A percentile compares a stretch with the other conserved stretches of the same genome.
These are phyloP conservation scores for Tonatia bakeri DNA, from an alignment of 2,113 vertebrate species.

Conservation along the genomic window DNA sequence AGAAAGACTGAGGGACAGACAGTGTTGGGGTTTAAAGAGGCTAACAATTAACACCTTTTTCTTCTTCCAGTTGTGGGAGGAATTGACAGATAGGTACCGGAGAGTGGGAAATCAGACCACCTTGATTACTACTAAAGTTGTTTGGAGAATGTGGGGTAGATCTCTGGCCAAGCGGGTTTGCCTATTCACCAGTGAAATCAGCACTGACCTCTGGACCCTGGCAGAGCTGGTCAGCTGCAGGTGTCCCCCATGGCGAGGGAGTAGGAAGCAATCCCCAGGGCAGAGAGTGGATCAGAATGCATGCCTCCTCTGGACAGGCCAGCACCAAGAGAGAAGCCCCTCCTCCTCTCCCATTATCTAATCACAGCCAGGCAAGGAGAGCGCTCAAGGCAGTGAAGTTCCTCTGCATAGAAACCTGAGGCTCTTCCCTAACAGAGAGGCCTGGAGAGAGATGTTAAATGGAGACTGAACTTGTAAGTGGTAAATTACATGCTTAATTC, in stretches of 20 bases:
- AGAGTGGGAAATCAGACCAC: not conserved
- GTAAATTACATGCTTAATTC: not conserved
- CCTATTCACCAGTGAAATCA: not conserved
- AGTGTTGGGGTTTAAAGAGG: not conserved
- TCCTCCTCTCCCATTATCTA: not conserved
- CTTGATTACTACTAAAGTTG: not conserved
- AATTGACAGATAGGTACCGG: not conserved
- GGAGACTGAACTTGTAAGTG: not conserved
- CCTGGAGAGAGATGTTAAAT: not conserved
- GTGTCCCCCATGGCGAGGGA: not conserved
- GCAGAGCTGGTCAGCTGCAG: not conserved
- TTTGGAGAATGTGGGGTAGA: not conserved
- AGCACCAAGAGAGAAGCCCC: not conserved
- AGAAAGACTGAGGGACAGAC: not conserved
- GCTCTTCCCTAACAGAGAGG: not conserved
- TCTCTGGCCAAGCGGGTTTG: not conserved
- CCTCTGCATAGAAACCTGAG: not conserved
- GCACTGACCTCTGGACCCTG: not conserved
- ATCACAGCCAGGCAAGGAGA: not conserved
- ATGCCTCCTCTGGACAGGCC: not conserved
- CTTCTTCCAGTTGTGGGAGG: not conserved
- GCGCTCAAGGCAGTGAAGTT: not conserved
- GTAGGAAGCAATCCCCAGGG: rapidly evolving
- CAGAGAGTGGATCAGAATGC: not conserved
- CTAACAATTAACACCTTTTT: not conserved